A percentile compares a stretch with the other conserved stretches of the same genome.
These are phyloP conservation scores for Catostomus latipinnis DNA, from an alignment of 2,797 vertebrate species.

Conservation along the genomic window DNA sequence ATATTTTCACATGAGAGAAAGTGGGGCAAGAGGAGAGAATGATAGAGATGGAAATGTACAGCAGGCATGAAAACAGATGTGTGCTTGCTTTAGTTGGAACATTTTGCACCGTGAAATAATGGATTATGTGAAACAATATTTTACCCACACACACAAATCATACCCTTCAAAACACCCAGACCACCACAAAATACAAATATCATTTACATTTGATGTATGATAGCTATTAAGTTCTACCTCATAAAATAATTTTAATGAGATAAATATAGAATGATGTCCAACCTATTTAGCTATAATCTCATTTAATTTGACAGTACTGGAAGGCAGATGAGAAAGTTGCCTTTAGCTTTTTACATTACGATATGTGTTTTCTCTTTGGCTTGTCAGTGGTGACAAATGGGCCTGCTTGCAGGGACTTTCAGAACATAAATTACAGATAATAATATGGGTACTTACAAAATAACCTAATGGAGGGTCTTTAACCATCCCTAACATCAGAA, in stretches of 20 bases:
- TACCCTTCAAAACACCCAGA: constrained; percentile 5
- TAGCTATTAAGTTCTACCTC: constrained; percentile 49
- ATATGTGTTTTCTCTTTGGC: constrained; percentile 54
- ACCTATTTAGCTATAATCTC: constrained; percentile 55
- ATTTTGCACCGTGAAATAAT: constrained; percentile 1
- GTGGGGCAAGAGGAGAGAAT: constrained; percentile 26
- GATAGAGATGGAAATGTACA: constrained; percentile 30
- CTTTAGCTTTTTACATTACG: constrained; percentile 57
- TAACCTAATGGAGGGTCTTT: constrained; percentile 59
- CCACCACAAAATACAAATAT: neutral
- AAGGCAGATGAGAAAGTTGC: constrained; percentile 51
- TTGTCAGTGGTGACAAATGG: constrained; percentile 61
- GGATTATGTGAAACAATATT: constrained; percentile 3
- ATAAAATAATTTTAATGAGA: constrained; percentile 49
- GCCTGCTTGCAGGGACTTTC: constrained; percentile 46
- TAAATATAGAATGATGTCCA: constrained; percentile 51
- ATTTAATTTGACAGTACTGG: constrained; percentile 46
- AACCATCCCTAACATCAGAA: constrained; percentile 50
- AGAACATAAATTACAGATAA: constrained; percentile 63
- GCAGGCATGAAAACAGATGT: constrained; percentile 26
- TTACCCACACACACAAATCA: constrained; percentile 16
- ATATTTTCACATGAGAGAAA: constrained; percentile 39
- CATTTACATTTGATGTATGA: constrained; percentile 39
- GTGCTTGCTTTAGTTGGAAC: constrained; percentile 9
- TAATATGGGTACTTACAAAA: constrained; percentile 59